phyloP scores from a whole-genome alignment of 2,797 vertebrate species.

The Phalloptychus januarius region DNA sequence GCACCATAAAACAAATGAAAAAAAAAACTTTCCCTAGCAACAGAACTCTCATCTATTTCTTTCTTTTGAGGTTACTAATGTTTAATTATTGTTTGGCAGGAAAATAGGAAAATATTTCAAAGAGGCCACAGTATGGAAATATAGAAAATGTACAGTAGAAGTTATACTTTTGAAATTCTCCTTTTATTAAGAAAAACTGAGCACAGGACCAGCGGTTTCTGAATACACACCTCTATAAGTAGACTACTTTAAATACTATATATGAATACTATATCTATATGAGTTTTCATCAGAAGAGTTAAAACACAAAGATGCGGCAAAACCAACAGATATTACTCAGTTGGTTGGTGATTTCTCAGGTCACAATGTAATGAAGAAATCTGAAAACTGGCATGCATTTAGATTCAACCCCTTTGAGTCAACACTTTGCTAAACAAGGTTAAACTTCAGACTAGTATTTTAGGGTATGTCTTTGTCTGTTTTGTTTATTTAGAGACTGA shows the following conservation, averaged over 20 bases:
- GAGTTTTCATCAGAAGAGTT: conserved; percentile 14
- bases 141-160: conserved; percentile 72
- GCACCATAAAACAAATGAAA: conserved; percentile 8
- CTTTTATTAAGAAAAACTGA: conserved; percentile 83
- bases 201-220: conserved; percentile 74
- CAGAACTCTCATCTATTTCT: conserved; percentile 31
- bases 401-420: background rate
- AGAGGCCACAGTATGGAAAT: conserved; percentile 64
- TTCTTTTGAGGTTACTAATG: conserved; percentile 61
- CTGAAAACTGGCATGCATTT: background rate
- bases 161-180: conserved; percentile 82
- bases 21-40: conserved; percentile 12
- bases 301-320: conserved; percentile 32
- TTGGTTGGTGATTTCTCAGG: background rate
- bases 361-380: background rate
- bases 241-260: conserved; percentile 70
- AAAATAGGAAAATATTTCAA: conserved; percentile 73
- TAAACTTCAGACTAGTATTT: background rate
- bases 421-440: background rate
- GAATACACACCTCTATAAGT: conserved; percentile 44
- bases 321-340: conserved; percentile 70
- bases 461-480: background rate
- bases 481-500: background rate
- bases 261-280: too few species aligned
- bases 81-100: conserved; percentile 75